Base-by-base conservation (phyloP, 2,888 invertebrate species). In the Beris morrisii region DNA sequence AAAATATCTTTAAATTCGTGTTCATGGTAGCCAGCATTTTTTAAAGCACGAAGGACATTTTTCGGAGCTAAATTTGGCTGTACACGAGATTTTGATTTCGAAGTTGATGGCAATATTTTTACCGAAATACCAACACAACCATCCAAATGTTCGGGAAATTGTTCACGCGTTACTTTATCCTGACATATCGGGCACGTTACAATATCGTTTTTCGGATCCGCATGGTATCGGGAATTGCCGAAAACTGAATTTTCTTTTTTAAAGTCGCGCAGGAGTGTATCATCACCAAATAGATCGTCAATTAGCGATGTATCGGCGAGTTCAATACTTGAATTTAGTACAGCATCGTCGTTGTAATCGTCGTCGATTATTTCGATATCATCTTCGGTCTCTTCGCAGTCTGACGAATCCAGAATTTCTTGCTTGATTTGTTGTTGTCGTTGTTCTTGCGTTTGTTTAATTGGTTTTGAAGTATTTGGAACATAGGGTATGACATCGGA, bases 111-210 rank as follows among this genome's bases (percentile, higher is more conserved):
- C 11, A 79, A 71, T 4, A 65, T 48, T 58, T 73, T 74, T 4
- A 73, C 68, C 2, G 73, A 70, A 30, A 80, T 77, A 12, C 77
- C 77, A 11, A 72, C 74, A 69, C 81, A 81, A 9, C 81, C 81
- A 13, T 81, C 76, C 32, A 81, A 70, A 65, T 81, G 81, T 9
- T 77, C 76, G 0, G 72, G 66, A 31, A 80, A 73, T 11, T 74
- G 69, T 3, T 72, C 70, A 5, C 81, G 77, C 31, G 72, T 74
- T 72, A 81, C 72, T 53, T 76, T 77, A 12, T 74, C 75, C 44
- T 78, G 74, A 64, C 81, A 81, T 15, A 81, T 75, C 0, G 81
- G 79, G 64, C 81, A 81, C 0, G 71, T 73, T 12, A 79, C 75
- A 4, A 81, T 80, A 54, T 80, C 81, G 50, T 76, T 74, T 12